A percentile compares a stretch with the other conserved stretches of the same genome.
These are phyloP conservation scores for Scortum barcoo DNA, from an alignment of 2,113 vertebrate genomes.

Conservation along the genomic window DNA sequence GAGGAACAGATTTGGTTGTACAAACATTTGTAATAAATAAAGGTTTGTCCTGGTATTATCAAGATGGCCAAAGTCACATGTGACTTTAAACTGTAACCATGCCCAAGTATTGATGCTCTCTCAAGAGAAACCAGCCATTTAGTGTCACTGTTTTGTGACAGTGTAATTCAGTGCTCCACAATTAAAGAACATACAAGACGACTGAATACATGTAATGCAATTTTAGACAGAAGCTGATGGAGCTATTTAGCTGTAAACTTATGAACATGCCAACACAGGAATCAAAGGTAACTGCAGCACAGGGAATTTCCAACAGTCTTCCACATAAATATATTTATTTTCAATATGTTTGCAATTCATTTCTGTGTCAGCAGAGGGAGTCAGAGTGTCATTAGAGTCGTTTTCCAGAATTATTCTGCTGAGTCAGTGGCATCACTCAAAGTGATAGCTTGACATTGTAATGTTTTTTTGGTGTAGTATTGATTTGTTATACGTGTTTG, in stretches of 20 bases:
- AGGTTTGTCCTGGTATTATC: neutral
- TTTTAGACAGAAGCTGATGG: neutral
- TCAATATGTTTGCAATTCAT: neutral
- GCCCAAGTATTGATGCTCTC: neutral
- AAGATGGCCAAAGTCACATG: neutral
- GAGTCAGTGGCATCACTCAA: conserved; percentile 17
- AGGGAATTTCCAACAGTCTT: neutral
- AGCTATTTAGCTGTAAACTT: neutral
- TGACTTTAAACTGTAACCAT: neutral
- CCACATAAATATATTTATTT: neutral
- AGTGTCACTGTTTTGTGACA: neutral
- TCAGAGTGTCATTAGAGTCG: conserved; percentile 7
- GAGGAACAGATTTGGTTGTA: neutral
- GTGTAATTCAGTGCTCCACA: neutral
- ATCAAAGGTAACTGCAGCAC: neutral
- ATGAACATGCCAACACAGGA: neutral
- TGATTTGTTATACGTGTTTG: neutral
- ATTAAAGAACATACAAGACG: neutral
- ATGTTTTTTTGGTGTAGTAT: neutral
- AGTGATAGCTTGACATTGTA: neutral
- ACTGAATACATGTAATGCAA: conserved; percentile 1
- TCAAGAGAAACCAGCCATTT: neutral
- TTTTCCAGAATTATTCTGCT: neutral
- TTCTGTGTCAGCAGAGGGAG: conserved; percentile 55
- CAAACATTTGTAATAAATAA: neutral